A percentile compares a stretch with the other conserved stretches of the same genome.
Evolutionary conservation across 2,113 vertebrate genomes (phyloP).

Genomic region (Australoheros scitulus): DNA sequence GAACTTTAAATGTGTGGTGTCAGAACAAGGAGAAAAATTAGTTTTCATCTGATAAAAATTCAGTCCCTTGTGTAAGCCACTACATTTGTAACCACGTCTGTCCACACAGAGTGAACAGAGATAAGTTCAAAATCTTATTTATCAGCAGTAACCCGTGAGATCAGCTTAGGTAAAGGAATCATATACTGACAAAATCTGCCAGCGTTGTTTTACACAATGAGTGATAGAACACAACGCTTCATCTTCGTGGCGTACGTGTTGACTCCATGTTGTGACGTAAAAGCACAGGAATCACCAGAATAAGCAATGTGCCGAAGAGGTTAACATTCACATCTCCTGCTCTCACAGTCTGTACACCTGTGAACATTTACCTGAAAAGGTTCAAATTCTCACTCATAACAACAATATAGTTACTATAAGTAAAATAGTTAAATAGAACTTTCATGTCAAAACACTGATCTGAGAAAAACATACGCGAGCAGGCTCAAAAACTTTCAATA

Average conservation of each 20-base stretch:
- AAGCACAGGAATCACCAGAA: background rate
- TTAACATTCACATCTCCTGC: background rate
- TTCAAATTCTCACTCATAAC: background rate
- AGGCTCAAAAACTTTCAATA: background rate
- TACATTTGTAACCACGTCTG: background rate
- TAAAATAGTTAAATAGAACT: background rate
- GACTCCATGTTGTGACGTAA: background rate
- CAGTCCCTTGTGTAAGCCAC: background rate
- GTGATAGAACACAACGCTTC: background rate
- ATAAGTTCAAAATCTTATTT: background rate
- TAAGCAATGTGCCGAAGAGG: too few species aligned
- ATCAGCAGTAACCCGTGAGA: background rate
- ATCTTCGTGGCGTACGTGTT: background rate
- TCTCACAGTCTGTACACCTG: background rate
- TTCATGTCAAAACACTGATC: background rate
- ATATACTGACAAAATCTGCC: background rate
- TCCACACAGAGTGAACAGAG: too few species aligned
- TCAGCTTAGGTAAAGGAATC: too few species aligned
- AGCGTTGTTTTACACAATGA: too few species aligned
- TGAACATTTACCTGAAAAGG: background rate
- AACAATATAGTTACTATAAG: background rate
- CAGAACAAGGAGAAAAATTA: too few species aligned
- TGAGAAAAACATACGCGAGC: background rate
- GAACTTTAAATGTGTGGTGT: too few species aligned
- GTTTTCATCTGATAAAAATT: background rate